These are phyloP conservation scores for Ypsolopha sequella DNA, from an alignment of 2,888 invertebrate genomes.

Conservation along the genomic window DNA sequence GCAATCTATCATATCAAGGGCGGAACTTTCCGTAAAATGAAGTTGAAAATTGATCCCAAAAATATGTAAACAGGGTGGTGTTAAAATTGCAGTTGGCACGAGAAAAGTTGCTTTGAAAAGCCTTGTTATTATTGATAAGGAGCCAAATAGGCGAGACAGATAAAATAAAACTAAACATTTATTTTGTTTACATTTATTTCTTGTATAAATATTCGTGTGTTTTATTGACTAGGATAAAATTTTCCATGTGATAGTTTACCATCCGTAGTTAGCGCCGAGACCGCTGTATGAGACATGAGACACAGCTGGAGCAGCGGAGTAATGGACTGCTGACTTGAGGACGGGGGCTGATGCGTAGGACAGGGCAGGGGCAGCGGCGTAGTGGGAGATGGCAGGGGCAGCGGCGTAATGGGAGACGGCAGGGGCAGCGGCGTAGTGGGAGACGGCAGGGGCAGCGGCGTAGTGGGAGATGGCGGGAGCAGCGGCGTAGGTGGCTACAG, in stretches of 20 bases:
- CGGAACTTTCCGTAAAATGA: too few species aligned
- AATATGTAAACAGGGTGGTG: too few species aligned
- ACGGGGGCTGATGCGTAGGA: background rate
- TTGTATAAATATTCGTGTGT: too few species aligned
- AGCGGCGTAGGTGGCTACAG: slow-evolving; percentile 12
- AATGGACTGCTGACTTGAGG: slow-evolving; percentile 1
- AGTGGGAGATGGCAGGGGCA: slow-evolving; percentile 24
- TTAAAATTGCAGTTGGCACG: too few species aligned
- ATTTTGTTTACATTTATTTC: background rate
- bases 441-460: slow-evolving; percentile 19
- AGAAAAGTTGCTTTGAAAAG: too few species aligned
- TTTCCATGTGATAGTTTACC: slow-evolving; percentile 21
- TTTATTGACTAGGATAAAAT: background rate
- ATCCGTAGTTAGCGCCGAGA: slow-evolving; percentile 63
- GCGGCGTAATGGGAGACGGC: slow-evolving; percentile 29
- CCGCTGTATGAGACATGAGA: slow-evolving; percentile 68
- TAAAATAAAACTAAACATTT: background rate
- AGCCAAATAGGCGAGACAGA: background rate
- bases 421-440: slow-evolving; percentile 53
- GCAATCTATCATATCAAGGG: too few species aligned
- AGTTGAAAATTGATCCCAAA: too few species aligned
- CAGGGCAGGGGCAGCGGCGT: slow-evolving; percentile 4
- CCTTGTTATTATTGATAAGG: too few species aligned
- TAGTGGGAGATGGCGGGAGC: slow-evolving; percentile 19
- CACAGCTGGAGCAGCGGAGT: slow-evolving; percentile 57